Conservation (phyloP, 2,888 invertebrate species). For the Sepioteuthis lessoniana region DNA sequence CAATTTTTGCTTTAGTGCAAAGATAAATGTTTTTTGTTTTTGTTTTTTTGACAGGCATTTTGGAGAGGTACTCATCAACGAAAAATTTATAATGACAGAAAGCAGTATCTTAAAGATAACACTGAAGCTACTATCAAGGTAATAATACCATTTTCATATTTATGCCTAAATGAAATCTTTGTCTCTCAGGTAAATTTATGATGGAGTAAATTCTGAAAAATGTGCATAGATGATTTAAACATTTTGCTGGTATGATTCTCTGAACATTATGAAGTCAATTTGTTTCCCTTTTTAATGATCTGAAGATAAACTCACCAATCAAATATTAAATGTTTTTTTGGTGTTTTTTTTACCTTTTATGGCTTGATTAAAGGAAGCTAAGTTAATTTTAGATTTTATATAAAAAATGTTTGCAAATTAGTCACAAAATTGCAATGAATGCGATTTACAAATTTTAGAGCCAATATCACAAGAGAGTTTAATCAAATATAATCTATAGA, state of each 20-base stretch:
- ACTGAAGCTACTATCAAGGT: constrained; percentile 66
- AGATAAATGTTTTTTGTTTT: background rate
- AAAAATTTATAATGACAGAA: constrained; percentile 63
- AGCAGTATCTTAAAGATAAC: constrained; percentile 64
- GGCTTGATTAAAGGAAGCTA: no score
- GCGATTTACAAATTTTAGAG: no score
- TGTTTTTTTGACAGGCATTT: constrained; percentile 78
- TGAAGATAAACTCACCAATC: background rate
- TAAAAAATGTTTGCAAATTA: no score
- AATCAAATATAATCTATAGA: no score
- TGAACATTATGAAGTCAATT: background rate
- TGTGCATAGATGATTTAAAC: background rate
- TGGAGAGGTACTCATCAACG: constrained; percentile 79
- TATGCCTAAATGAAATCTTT: background rate
- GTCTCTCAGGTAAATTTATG: background rate
- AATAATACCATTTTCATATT: constrained; percentile 46
- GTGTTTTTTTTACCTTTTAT: no score
- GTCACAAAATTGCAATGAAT: no score
- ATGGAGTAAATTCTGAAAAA: background rate
- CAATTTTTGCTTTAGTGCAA: no score
- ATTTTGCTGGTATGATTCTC: background rate
- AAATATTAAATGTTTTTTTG: no score
- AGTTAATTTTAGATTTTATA: no score
- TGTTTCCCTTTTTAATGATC: background rate
- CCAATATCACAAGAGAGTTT: no score